Evolutionary conservation across 2,113 vertebrate species (phyloP).

Genomic region (Halichoerus grypus): DNA sequence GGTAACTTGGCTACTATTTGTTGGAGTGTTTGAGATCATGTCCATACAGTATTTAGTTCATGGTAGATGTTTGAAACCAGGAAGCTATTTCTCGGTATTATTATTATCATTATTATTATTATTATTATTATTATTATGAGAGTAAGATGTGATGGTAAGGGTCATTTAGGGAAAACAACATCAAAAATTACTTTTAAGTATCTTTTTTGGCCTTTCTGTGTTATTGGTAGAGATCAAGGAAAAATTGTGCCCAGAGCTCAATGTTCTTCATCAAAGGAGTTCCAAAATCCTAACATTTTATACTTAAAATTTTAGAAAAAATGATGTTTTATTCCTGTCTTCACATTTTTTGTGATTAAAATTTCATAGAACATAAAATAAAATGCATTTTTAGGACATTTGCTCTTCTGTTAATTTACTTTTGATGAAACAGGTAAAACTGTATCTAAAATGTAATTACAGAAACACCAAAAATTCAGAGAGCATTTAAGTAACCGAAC

Average conservation of each 20-base stretch:
- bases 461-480: not conserved
- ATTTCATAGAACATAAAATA: not conserved
- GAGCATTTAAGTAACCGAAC: not conserved
- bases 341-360: not conserved
- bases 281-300: not conserved
- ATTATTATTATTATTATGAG: not conserved
- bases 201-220: not conserved
- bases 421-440: not conserved
- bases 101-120: not conserved
- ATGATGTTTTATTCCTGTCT: not conserved
- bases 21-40: not conserved
- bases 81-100: not conserved
- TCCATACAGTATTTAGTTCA: not conserved
- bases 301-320: slow-evolving; percentile 22
- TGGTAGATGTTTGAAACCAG: not conserved
- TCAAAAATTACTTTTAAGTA: not conserved
- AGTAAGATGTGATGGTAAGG: not conserved
- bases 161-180: not conserved
- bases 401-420: not conserved
- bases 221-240: not conserved
- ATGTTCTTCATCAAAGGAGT: not conserved
- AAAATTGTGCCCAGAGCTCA: not conserved
- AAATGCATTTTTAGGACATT: not conserved
- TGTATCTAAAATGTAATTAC: not conserved
- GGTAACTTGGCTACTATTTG: not conserved